Evolutionary conservation across 1,140 invertebrate species (phyloP).

Genomic region (Dendrolimus punctatus): DNA sequence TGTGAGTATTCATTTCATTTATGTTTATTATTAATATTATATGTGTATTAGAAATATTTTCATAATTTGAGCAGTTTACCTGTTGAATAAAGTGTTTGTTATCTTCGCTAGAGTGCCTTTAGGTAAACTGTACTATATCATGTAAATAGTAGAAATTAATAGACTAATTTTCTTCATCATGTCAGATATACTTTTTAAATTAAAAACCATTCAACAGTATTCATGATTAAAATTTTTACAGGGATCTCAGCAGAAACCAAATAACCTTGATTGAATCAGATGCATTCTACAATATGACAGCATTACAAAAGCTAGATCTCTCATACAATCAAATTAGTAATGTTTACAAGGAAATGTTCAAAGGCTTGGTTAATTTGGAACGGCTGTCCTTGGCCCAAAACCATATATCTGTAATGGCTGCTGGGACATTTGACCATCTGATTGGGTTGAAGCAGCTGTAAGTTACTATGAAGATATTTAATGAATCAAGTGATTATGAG

Average conservation of each 20-base stretch:
- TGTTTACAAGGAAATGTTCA: constrained; percentile 77
- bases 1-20: constrained; percentile 37
- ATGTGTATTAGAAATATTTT: not conserved
- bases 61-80: too few relatives aligned
- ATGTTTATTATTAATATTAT: not conserved
- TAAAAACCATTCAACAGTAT: not conserved
- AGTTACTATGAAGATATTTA: constrained; percentile 47
- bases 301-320: constrained; percentile 79
- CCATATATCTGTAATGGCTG: constrained; percentile 76
- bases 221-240: constrained; percentile 35
- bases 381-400: constrained; percentile 79
- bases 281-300: constrained; percentile 79
- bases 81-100: too few relatives aligned
- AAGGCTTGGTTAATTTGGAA: constrained; percentile 76
- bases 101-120: too few relatives aligned
- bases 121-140: too few relatives aligned
- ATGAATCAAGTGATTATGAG: too few relatives aligned
- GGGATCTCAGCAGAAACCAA: constrained; percentile 85
- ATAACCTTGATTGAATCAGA: constrained; percentile 82
- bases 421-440: constrained; percentile 80
- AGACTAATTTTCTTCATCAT: too few relatives aligned
- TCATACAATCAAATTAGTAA: constrained; percentile 77
- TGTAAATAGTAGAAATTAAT: too few relatives aligned
- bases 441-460: constrained; percentile 79
- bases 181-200: too few relatives aligned